Base-by-base conservation (phyloP, 1,140 invertebrate genomes). In the Drosophila cardini region DNA sequence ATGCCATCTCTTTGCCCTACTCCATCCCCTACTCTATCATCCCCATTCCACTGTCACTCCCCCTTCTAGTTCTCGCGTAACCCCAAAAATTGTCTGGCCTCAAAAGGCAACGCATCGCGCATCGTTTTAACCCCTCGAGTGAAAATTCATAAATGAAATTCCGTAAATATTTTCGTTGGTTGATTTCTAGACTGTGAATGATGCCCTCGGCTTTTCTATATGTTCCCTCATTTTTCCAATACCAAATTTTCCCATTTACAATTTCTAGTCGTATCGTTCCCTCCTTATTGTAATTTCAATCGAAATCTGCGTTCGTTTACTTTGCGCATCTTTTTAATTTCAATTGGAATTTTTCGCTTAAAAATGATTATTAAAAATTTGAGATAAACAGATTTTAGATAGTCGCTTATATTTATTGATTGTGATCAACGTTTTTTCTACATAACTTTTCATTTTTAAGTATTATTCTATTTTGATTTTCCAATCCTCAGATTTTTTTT, bases 61-160 rank as follows among this genome's bases (percentile, higher is more conserved):
- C 36, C 11, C 36, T 38, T 1, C 1, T 7, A 9, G 3, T 4
- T 38, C 36, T 11, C 36, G 16, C 8, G 7, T 18, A 43, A 42
- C 40, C 56, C 61, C 50, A 4, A 48, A 48, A 61, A 46, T 15
- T 8, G 21, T 21, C 32, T 32, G 18, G 36, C 26, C 62, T 36
- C 42, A 52, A 67, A 57, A n/a, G 21, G 21, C 21, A 26, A 26
- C 21, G 30, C 34, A 26, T 18, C n/a, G 16, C 16, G 13, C 32
- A 43, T 69, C 64, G 48, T 62, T 73, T 73, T 69, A 72, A 72
- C 70, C 73, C 68, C 68, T 73, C 43, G 58, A 65, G 60, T 53
- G 36, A 64, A 72, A 78, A 80, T 78, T 84, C 77, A 89, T 80
- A 89, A 90, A 90, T 89, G 62, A 89, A 89, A 89, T 89, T 90